phyloP scores from a whole-genome alignment of 2,888 invertebrate genomes.

The Machimus atricapillus region DNA sequence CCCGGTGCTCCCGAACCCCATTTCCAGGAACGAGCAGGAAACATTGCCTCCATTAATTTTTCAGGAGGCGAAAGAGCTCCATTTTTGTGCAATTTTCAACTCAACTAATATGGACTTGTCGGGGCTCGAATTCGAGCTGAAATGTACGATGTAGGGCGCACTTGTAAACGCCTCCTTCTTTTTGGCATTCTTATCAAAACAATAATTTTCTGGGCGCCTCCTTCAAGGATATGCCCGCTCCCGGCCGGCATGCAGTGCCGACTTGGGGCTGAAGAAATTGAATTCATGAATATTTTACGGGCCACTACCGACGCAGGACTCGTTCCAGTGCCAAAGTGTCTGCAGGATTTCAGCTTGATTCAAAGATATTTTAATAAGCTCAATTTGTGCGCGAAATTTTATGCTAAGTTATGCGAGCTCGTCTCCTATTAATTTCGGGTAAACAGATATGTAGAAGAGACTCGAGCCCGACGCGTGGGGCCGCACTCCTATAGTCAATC shows the following conservation, averaged over 20 bases:
- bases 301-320: not conserved
- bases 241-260: not conserved
- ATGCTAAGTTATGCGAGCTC: slow-evolving; percentile 15
- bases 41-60: slow-evolving; percentile 29
- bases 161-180: slow-evolving; percentile 16
- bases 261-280: not conserved
- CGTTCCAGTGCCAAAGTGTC: slow-evolving; percentile 13
- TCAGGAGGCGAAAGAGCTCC: slow-evolving; percentile 10
- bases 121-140: not conserved
- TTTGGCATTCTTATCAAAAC: slow-evolving; percentile 27
- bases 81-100: slow-evolving; percentile 32
- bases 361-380: slow-evolving; percentile 35
- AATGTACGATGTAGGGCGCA: slow-evolving; percentile 3
- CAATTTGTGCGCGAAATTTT: slow-evolving; percentile 12
- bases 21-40: not conserved
- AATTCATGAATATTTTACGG: slow-evolving; percentile 34
- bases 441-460: not conserved
- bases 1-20: not conserved
- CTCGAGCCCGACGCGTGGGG: not conserved
- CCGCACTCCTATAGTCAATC: not conserved
- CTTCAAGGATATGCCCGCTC: not conserved
- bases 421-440: slow-evolving; percentile 12
- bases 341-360: slow-evolving; percentile 16
- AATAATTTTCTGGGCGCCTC: slow-evolving; percentile 7
- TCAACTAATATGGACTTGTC: slow-evolving; percentile 18